Evolutionary conservation across 2,113 vertebrate species (phyloP).

Genomic region (Chrysemys picta): DNA sequence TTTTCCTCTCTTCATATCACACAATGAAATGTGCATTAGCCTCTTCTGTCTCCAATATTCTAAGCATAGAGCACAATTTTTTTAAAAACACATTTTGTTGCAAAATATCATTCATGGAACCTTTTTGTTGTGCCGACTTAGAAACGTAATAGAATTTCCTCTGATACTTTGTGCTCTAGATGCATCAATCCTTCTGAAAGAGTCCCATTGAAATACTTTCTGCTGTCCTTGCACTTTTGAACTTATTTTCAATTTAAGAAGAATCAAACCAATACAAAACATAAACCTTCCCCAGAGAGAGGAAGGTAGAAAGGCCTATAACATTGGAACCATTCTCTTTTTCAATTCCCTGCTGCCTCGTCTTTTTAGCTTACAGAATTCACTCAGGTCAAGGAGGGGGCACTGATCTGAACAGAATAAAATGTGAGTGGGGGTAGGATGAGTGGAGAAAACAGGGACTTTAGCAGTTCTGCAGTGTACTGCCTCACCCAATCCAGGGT

Average conservation of each 20-base stretch:
- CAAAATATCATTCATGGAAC: background rate
- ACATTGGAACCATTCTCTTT: background rate
- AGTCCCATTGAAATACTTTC: conserved; percentile 6
- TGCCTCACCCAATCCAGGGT: background rate
- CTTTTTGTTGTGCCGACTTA: background rate
- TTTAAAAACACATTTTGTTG: background rate
- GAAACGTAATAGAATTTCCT: background rate
- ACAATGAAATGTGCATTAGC: conserved; percentile 39
- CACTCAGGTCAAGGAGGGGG: background rate
- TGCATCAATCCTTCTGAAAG: background rate
- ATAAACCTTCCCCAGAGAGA: background rate
- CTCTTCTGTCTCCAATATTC: conserved; percentile 7
- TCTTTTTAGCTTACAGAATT: background rate
- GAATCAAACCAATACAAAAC: background rate
- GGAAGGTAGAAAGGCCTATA: background rate
- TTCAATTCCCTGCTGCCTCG: background rate
- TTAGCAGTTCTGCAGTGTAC: rapidly evolving
- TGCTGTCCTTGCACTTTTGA: background rate
- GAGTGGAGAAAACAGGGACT: background rate
- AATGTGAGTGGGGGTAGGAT: background rate
- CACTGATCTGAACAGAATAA: conserved; percentile 3
- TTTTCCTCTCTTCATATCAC: conserved; percentile 56
- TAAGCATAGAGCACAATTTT: background rate
- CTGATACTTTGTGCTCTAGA: background rate
- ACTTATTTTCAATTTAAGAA: background rate